Percentiles rank a stretch among this genome's conserved stretches.
Conservation (phyloP, 2,888 invertebrate genomes). For the Cetonia aurata region DNA sequence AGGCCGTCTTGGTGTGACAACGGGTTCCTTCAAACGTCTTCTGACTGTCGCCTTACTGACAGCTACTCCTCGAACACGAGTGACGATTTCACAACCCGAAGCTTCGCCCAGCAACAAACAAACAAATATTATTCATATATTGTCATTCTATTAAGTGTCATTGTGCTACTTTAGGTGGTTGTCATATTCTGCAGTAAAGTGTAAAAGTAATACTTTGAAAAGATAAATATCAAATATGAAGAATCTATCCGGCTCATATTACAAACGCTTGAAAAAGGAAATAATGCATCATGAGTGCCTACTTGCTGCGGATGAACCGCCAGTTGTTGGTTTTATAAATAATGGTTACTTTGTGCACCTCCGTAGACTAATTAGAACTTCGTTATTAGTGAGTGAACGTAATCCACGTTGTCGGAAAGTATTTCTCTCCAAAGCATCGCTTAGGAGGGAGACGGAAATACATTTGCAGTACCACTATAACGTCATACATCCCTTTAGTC, state of each 20-base stretch:
- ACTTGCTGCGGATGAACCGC: conserved; percentile 15
- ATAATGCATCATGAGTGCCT: conserved; percentile 29
- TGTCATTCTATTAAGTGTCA: too few relatives aligned
- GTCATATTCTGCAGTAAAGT: too few relatives aligned
- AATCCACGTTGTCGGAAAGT: conserved; percentile 42
- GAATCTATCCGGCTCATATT: background rate
- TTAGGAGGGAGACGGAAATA: conserved; percentile 28
- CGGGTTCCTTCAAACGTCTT: too few relatives aligned
- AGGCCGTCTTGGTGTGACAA: too few relatives aligned
- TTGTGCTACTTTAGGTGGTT: too few relatives aligned
- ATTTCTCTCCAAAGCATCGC: conserved; percentile 39
- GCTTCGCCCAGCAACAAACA: too few relatives aligned
- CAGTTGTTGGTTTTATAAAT: conserved; percentile 45
- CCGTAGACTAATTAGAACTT: conserved; percentile 45
- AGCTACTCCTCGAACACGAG: too few relatives aligned
- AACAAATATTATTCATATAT: too few relatives aligned
- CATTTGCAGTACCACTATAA: conserved; percentile 33
- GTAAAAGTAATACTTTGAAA: too few relatives aligned
- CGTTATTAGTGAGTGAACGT: conserved; percentile 43
- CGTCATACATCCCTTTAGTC: conserved; percentile 40
- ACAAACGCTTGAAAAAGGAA: conserved; percentile 14
- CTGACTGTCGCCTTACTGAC: too few relatives aligned
- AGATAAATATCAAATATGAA: too few relatives aligned
- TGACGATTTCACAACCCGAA: too few relatives aligned
- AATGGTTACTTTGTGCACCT: conserved; percentile 47